Percentiles rank a stretch among this genome's conserved stretches.
Conservation (phyloP, 2,797 vertebrate genomes). For the Choloepus didactylus region DNA sequence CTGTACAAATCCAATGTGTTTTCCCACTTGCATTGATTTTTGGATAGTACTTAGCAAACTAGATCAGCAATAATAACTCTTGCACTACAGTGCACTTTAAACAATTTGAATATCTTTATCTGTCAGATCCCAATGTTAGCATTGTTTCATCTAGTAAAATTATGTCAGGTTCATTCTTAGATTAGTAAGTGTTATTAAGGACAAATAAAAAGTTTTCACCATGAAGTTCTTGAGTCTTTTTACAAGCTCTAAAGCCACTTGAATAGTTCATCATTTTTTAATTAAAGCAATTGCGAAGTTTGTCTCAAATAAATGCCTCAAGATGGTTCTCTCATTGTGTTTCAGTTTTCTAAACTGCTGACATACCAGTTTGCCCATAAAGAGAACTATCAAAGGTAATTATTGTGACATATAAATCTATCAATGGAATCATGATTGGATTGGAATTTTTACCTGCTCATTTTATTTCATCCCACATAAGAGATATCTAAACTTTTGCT, state of each 20-base stretch:
- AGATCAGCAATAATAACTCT: conserved; percentile 83
- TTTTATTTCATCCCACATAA: conserved; percentile 3
- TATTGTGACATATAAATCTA: conserved; percentile 3
- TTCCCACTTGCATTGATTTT: conserved; percentile 83
- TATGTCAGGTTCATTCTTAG: conserved; percentile 41
- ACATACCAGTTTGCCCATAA: not conserved
- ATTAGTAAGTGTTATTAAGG: conserved; percentile 12
- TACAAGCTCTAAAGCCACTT: not conserved
- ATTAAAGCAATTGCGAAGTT: conserved; percentile 15
- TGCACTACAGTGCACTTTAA: conserved; percentile 65
- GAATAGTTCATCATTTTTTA: conserved; percentile 54
- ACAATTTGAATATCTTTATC: conserved; percentile 75
- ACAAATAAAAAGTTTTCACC: conserved; percentile 36
- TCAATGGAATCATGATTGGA: not conserved
- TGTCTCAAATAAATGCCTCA: not conserved
- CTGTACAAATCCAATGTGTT: conserved; percentile 79
- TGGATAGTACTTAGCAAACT: conserved; percentile 76
- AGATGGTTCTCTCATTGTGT: not conserved
- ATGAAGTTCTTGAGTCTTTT: not conserved
- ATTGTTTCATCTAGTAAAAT: conserved; percentile 52
- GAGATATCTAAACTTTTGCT: not conserved
- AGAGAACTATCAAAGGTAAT: not conserved
- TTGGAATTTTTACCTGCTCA: not conserved
- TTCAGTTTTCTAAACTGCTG: not conserved
- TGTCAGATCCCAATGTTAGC: conserved; percentile 58